Evolutionary conservation across 2,113 vertebrate genomes (phyloP).

Genomic region (Eretmochelys imbricata): DNA sequence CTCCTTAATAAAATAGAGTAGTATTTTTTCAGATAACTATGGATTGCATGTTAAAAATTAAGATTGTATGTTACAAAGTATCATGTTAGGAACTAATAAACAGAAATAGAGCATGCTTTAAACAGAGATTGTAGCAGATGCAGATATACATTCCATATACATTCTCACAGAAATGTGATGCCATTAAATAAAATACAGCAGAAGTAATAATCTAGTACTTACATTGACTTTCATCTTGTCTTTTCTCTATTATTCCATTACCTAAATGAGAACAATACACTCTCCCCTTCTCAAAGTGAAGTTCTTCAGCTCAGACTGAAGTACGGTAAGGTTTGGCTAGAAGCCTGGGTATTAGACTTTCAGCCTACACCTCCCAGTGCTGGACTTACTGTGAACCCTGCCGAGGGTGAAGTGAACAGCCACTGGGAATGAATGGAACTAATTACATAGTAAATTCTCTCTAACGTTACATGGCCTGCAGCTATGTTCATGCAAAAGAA

Average conservation of each 20-base stretch:
- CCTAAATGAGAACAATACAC: not conserved
- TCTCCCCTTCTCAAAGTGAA: fast-evolving
- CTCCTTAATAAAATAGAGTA: not conserved
- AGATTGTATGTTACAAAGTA: fast-evolving
- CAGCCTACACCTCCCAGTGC: not conserved
- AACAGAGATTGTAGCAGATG: fast-evolving
- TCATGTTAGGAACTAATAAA: fast-evolving
- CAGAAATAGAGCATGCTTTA: fast-evolving
- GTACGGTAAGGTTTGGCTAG: not conserved
- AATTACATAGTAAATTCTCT: not conserved
- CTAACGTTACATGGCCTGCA: not conserved
- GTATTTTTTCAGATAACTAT: not conserved
- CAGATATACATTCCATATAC: fast-evolving
- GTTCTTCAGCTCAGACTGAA: fast-evolving
- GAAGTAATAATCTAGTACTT: not conserved
- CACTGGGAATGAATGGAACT: not conserved
- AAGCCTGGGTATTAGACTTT: not conserved
- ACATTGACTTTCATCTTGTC: conserved; percentile 68
- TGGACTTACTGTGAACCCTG: not conserved
- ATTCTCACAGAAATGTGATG: fast-evolving
- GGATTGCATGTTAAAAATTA: not conserved
- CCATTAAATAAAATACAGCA: not conserved
- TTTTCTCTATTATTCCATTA: conserved; percentile 21
- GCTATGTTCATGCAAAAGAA: conserved; percentile 15
- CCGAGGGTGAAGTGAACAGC: not conserved